A percentile compares a stretch with the other conserved stretches of the same genome.
Evolutionary conservation across 2,113 vertebrate genomes (phyloP).

Genomic region (Chloebia gouldiae): DNA sequence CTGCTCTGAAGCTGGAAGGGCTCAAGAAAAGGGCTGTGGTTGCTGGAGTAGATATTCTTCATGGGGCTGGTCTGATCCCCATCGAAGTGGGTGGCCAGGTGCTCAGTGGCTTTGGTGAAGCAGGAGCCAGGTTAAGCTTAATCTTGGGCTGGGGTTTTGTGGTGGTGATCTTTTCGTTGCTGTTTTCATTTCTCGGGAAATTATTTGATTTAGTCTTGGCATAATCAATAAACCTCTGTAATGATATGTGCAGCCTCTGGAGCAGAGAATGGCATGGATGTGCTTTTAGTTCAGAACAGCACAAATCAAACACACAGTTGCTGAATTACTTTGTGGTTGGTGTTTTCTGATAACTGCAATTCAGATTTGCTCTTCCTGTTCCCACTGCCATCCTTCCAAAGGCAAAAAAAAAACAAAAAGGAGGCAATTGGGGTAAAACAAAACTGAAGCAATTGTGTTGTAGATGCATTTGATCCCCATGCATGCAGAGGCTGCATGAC

Average conservation of each 20-base stretch:
- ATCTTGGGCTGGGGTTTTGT: neutral
- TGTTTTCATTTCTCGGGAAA: neutral
- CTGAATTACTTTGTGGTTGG: neutral
- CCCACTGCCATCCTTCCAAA: neutral
- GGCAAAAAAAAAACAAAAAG: neutral
- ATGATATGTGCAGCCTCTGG: neutral
- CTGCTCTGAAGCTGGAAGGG: neutral
- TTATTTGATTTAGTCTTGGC: neutral
- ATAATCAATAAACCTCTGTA: neutral
- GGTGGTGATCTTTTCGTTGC: neutral
- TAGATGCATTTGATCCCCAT: neutral
- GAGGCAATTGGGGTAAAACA: neutral
- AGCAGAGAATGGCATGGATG: neutral
- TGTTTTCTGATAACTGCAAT: neutral
- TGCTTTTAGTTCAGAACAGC: neutral
- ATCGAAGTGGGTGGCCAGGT: neutral
- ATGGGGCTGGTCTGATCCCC: neutral
- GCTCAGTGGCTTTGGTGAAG: neutral
- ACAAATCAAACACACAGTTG: neutral
- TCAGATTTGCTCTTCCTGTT: neutral
- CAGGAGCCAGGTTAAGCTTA: neutral
- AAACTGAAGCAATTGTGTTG: neutral
- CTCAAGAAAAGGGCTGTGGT: neutral
- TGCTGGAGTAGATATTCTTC: neutral
- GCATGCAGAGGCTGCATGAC: neutral